Evolutionary conservation across 92 coral and sea anemone genomes (phyloP), one percentile per base, ranked within the genome.

Genomic region (Diadumene lineata): DNA sequence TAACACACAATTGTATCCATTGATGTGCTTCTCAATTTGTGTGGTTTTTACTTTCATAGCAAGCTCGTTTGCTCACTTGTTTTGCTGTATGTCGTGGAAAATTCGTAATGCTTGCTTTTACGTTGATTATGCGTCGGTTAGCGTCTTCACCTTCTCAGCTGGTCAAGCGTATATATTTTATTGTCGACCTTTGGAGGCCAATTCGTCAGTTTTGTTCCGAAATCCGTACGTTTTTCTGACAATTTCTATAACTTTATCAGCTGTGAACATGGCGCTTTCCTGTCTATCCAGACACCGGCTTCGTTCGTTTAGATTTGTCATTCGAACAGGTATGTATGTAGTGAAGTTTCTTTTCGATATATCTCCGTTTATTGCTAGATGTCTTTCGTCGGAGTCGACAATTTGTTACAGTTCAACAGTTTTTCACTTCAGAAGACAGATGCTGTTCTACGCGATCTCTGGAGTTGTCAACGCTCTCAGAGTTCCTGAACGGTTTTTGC

Each of bases 41-140:
- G 80, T 88, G 25, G 79, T 81, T 11, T 57, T 81, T 2, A 76
- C 84, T 74, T 79, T 87, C 28, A 50, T 72, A 25, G 78, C 87
- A 86, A 94, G 98, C 56, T 78, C 81, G 24, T 93, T 93, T 11
- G 98, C 98, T 10, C 98, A 94, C 60, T 53, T 87, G 72, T 92
- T 94, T 50, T 88, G 88, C 79, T 92, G 92, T 19, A 88, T 94
- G 94, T 94, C 98, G 8, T 85, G 89, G 23, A 77, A 84, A 53
- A 86, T 85, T 7, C 86, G 91, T 34, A 90, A 92, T 38, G 66
- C 82, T 24, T 94, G 98, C 68, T 94, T 91, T 68, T 94, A 89
- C 84, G 81, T 94, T 69, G 98, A 94, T 76, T 94, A 94, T 25
- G 92, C 96, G 17, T 92, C 91, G 19, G 89, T 92, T 2, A 87